Base-by-base conservation (phyloP, 2,113 vertebrate species). In the Nesoenas mayeri region DNA sequence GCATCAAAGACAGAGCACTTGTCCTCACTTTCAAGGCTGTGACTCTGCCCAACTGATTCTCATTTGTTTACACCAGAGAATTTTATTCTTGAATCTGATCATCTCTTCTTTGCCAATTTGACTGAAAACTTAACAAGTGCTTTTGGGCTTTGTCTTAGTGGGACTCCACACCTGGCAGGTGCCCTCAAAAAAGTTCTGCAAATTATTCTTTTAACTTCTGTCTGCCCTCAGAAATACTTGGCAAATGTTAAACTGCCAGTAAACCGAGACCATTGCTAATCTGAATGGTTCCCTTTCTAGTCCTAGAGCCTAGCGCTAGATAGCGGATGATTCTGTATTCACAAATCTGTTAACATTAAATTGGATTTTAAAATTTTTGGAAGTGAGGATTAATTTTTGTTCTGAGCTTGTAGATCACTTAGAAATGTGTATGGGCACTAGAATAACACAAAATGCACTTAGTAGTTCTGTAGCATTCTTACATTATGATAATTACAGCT, bases 111-210 rank as follows among this genome's bases (percentile, higher is more conserved):
- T 51, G 4, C 28, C 60, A 73, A 3, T 58, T 66, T 44, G 38
- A 51, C 16, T 42, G 15, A 74, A 70, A 93, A 36, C 6, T 31
- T 61, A 13, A 0, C 32, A 31, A 66, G 15, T 9, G 12, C 5
- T n/a, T 72, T 56, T 26, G 44, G 47, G 12, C 25, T 61, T n/a
- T 77, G 38, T 72, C 26, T 83, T 29, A 18, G 7, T 38, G 42
- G 26, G 31, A n/a, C 22, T 31, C 32, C 8, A 12, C 25, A n/a
- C 4, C 6, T 51, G 32, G 14, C 10, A 64, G 12, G 3, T 0
- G 0, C 8, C 72, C 25, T 57, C 29, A 32, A 54, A 65, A 58
- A 57, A 5, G 15, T 67, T 53, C 38, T 75, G 25, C 36, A 88
- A 74, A n/a, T 5, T 18, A 7, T 62, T 85, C 40, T 70, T 82